Conservation (phyloP, 2,113 vertebrate species). For the Ovis canadensis region DNA sequence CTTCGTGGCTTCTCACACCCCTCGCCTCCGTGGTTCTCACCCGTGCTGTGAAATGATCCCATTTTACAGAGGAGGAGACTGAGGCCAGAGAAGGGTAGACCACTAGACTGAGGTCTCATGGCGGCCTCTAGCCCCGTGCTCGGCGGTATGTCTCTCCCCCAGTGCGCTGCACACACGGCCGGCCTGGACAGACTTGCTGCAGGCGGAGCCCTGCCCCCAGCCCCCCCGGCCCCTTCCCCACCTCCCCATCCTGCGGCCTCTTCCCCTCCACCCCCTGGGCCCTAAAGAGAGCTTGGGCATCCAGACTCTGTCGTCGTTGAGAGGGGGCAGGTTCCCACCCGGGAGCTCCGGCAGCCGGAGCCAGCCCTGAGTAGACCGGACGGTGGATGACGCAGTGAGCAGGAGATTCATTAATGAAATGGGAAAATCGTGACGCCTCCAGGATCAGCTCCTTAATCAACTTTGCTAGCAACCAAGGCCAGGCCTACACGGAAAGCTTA, state of each 20-base stretch:
- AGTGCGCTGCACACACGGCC: rapidly evolving
- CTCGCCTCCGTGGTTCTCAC: background rate
- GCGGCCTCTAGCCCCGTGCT: background rate
- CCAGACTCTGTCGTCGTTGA: background rate
- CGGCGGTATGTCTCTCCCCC: background rate
- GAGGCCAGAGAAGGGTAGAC: background rate
- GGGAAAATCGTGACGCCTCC: background rate
- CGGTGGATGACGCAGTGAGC: background rate
- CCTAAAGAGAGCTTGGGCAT: background rate
- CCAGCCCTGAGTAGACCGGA: background rate
- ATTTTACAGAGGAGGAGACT: background rate
- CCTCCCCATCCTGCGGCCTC: background rate
- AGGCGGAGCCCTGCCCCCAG: background rate
- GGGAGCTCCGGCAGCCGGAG: background rate
- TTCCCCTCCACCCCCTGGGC: background rate
- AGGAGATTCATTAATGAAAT: background rate
- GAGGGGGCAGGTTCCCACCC: background rate
- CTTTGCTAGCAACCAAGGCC: background rate
- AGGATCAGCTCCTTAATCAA: constrained; percentile 20
- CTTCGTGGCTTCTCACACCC: background rate
- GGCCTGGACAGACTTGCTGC: background rate
- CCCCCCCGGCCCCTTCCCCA: too few species aligned
- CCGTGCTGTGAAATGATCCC: background rate
- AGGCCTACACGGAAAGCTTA: constrained; percentile 47
- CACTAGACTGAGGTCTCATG: background rate